Conservation (phyloP, 2,113 vertebrate genomes). For the Orthonyx spaldingii region DNA sequence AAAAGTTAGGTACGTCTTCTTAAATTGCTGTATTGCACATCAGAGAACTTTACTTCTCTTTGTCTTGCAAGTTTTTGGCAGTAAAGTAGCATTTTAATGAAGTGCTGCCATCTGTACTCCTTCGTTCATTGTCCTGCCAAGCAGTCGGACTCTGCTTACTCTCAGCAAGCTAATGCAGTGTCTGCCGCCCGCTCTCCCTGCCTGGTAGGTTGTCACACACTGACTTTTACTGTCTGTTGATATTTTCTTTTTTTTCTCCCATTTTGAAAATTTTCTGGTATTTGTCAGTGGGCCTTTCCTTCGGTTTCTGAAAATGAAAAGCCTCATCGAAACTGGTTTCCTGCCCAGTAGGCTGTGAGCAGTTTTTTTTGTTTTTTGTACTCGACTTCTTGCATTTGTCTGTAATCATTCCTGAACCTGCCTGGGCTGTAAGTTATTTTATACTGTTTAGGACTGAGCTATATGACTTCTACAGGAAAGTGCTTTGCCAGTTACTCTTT, state of each 20-base stretch:
- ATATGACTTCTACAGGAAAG: slow-evolving; percentile 24
- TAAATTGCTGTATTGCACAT: slow-evolving; percentile 66
- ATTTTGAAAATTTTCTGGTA: not conserved
- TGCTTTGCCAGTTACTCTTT: slow-evolving; percentile 49
- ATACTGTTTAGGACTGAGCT: slow-evolving; percentile 35
- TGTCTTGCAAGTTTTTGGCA: slow-evolving; percentile 48
- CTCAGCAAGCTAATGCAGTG: slow-evolving; percentile 2
- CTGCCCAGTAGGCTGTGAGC: not conserved
- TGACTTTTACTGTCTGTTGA: not conserved
- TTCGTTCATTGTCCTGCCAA: slow-evolving; percentile 13
- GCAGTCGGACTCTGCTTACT: not conserved
- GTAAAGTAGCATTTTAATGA: slow-evolving; percentile 62
- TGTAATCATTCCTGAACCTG: slow-evolving; percentile 23
- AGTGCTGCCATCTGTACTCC: slow-evolving; percentile 46
- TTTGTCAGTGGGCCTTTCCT: not conserved
- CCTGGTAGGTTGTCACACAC: not conserved
- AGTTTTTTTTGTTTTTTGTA: not conserved
- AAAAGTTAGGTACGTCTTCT: slow-evolving; percentile 63
- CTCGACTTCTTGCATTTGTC: not conserved
- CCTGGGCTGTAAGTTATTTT: slow-evolving; percentile 51
- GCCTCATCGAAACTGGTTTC: not conserved
- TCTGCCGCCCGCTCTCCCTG: not conserved
- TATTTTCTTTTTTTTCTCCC: not conserved
- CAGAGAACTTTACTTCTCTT: slow-evolving; percentile 48
- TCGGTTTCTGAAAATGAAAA: not conserved